Conservation (phyloP, 2,797 vertebrate genomes). For the Microctenopoma steveboyesi region DNA sequence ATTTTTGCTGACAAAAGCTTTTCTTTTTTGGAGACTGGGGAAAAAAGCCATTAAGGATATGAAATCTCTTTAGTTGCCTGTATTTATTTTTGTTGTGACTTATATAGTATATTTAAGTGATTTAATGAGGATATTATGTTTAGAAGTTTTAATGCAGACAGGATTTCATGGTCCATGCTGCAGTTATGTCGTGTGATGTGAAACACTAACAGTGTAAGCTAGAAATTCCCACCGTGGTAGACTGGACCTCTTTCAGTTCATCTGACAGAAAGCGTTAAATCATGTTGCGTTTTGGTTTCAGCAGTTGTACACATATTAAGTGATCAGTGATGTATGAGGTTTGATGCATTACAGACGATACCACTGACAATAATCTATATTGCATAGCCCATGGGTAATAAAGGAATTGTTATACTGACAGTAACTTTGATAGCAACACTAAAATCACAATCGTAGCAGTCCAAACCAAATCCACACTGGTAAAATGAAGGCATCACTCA, state of each 20-base stretch:
- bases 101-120: too few species aligned
- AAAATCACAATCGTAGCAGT: constrained; percentile 51
- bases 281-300: constrained; percentile 16
- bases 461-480: constrained; percentile 52
- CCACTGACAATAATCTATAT: constrained; percentile 48
- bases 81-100: too few species aligned
- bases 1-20: background rate
- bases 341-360: constrained; percentile 41
- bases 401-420: constrained; percentile 52
- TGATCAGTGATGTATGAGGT: constrained; percentile 28
- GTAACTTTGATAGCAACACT: constrained; percentile 46
- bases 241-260: background rate
- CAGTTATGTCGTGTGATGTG: background rate
- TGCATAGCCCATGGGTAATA: constrained; percentile 17
- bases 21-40: background rate
- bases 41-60: background rate
- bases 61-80: background rate
- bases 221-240: background rate
- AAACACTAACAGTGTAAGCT: background rate
- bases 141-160: too few species aligned
- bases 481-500: constrained; percentile 68
- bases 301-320: constrained; percentile 22
- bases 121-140: too few species aligned
- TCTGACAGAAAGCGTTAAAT: constrained; percentile 11
- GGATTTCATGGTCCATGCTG: too few species aligned